Conservation (phyloP, 2,888 invertebrate genomes). For the Stenurella melanura region DNA sequence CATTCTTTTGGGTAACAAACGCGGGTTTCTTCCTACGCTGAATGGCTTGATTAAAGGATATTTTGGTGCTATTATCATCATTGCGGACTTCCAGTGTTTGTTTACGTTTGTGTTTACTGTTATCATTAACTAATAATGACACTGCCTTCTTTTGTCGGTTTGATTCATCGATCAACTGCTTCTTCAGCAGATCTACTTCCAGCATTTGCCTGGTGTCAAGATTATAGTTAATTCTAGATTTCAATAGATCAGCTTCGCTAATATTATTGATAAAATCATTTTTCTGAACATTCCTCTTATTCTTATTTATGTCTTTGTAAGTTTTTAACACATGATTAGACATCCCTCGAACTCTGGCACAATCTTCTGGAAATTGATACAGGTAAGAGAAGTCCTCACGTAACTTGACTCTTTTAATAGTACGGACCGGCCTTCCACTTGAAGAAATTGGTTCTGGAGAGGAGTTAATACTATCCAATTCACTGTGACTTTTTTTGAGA, state of each 20-base stretch:
- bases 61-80: conserved; percentile 33
- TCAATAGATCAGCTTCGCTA: conserved; percentile 49
- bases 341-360: conserved; percentile 45
- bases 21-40: conserved; percentile 45
- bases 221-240: conserved; percentile 19
- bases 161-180: conserved; percentile 24
- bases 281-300: conserved; percentile 13
- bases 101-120: conserved; percentile 52
- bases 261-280: conserved; percentile 51
- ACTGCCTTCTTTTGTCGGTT: neutral
- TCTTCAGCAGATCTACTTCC: conserved; percentile 47
- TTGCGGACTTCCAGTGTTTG: conserved; percentile 49
- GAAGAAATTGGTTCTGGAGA: neutral
- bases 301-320: neutral
- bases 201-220: conserved; percentile 1
- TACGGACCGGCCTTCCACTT: conserved; percentile 39
- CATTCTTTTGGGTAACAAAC: neutral
- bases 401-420: conserved; percentile 39
- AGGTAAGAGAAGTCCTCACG: conserved; percentile 35
- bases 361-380: neutral
- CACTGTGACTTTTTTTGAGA: neutral
- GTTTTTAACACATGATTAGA: conserved; percentile 25
- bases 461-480: conserved; percentile 11
- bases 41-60: conserved; percentile 40
- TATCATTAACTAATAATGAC: neutral